Percentiles rank a stretch among this genome's conserved stretches.
These are phyloP conservation scores for Betta splendens DNA, from an alignment of 2,797 vertebrate species.

Conservation along the genomic window DNA sequence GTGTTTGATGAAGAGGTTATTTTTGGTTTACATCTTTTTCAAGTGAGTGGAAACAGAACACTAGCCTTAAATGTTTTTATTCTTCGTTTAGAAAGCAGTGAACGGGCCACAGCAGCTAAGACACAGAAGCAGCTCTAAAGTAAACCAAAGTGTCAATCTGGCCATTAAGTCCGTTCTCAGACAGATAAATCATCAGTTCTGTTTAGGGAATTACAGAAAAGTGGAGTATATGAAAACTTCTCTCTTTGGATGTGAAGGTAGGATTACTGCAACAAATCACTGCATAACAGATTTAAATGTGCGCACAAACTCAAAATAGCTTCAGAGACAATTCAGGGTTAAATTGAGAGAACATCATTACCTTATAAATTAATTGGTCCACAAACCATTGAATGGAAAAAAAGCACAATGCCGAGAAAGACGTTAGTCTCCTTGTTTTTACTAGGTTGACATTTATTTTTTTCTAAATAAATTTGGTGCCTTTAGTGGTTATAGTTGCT, in stretches of 20 bases:
- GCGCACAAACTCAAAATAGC: constrained; percentile 41
- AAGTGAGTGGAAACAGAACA: constrained; percentile 27
- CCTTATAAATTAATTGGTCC: constrained; percentile 9
- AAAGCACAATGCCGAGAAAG: no score
- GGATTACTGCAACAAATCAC: constrained; percentile 27
- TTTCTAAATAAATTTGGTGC: background rate
- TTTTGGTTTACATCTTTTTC: constrained; percentile 25
- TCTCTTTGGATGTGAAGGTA: constrained; percentile 43
- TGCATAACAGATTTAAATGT: constrained; percentile 14
- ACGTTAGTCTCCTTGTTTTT: background rate
- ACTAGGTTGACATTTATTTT: no score
- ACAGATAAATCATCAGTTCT: constrained; percentile 37
- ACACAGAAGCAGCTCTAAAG: constrained; percentile 24
- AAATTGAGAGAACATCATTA: constrained; percentile 14
- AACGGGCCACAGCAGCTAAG: constrained; percentile 20
- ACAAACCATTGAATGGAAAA: no score
- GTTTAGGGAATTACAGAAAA: constrained; percentile 34
- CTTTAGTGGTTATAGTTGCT: background rate
- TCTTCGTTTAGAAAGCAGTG: constrained; percentile 26
- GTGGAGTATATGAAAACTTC: constrained; percentile 34
- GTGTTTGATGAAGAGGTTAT: constrained; percentile 16
- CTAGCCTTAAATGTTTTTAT: constrained; percentile 22
- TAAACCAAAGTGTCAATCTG: constrained; percentile 30
- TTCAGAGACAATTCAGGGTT: constrained; percentile 31
- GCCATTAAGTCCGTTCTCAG: constrained; percentile 13